Evolutionary conservation across 2,797 vertebrate species (phyloP), one percentile per base, ranked within the genome.

Genomic region (Odontamblyopus rebecca): DNA sequence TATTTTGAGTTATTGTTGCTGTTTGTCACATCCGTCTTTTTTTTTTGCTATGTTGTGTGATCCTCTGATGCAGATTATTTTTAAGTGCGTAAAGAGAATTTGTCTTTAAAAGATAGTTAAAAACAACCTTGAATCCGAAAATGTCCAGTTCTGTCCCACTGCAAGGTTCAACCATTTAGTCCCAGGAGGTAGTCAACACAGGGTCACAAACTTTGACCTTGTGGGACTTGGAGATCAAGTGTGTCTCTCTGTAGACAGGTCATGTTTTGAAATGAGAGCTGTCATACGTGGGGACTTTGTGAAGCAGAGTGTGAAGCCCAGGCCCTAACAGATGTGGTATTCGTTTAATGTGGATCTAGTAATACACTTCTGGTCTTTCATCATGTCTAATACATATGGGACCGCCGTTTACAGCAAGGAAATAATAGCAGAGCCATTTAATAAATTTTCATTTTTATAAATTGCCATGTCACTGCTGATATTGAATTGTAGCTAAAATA

Each of bases 231-330:
- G 64, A 81, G 87, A 84, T 82, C 78, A 83, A 81, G 69, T 75
- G 60, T 74, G 62, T 62, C 56, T 9, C 65, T 61, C 74, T 72
- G 69, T 62, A 82, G 72, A 81, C 73, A 44, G 73, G 23, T 70
- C 3, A 4, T 86, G 85, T 88, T 91, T 88, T 89, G 82, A 86
- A 89, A 88, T 68, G 48, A 78, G 79, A 87, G 80, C 67, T 82
- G 70, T 44, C 61, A 29, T 69, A 63, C 32, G 35, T 75, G 19
- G 72, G 71, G 68, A 72, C 70, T 71, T 81, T 74, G 53, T 35
- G 50, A 73, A 78, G 77, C 71, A 68, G 30, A 0, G 2, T 69
- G 65, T 74, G 76, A 81, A 75, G 68, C 78, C 41, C 23, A 15
- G 54, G 15, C 35, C 64, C 50, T 9, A 66, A 66, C 69, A 76